These are phyloP conservation scores for Trochalopteron elliotii DNA, from an alignment of 2,113 vertebrate species.

Conservation along the genomic window DNA sequence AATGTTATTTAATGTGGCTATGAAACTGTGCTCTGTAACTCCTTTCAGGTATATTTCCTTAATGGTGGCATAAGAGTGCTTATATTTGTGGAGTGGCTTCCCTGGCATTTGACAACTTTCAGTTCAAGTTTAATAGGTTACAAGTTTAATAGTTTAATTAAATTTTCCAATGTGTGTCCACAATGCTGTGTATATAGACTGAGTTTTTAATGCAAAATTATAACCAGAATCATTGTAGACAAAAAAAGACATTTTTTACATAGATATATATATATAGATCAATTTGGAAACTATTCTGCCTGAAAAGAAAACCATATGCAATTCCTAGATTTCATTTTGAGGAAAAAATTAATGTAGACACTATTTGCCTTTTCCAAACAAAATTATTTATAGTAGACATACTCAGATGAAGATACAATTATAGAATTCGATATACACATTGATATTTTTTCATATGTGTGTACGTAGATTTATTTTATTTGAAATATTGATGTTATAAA, in stretches of 20 bases:
- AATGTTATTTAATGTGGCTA: slow-evolving; percentile 23
- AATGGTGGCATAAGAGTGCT: neutral
- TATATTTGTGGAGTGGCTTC: neutral
- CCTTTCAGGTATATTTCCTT: slow-evolving; percentile 6
- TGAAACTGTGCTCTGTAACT: neutral
- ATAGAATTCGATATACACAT: neutral
- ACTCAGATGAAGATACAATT: neutral
- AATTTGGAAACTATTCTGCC: neutral
- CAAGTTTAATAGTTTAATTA: neutral
- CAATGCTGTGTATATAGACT: neutral
- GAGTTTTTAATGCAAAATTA: neutral
- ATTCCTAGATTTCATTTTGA: neutral
- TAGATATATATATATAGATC: neutral
- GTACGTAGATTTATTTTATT: neutral
- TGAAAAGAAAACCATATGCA: neutral
- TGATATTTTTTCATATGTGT: neutral
- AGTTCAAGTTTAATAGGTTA: neutral
- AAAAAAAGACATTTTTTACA: neutral
- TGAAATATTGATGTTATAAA: neutral
- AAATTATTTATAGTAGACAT: neutral
- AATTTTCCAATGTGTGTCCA: slow-evolving; percentile 3
- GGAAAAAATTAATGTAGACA: neutral
- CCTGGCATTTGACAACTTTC: neutral
- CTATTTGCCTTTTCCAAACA: neutral
- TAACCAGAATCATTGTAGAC: neutral